Conservation (phyloP, 2,797 vertebrate genomes). For the Hoplostethus atlanticus region DNA sequence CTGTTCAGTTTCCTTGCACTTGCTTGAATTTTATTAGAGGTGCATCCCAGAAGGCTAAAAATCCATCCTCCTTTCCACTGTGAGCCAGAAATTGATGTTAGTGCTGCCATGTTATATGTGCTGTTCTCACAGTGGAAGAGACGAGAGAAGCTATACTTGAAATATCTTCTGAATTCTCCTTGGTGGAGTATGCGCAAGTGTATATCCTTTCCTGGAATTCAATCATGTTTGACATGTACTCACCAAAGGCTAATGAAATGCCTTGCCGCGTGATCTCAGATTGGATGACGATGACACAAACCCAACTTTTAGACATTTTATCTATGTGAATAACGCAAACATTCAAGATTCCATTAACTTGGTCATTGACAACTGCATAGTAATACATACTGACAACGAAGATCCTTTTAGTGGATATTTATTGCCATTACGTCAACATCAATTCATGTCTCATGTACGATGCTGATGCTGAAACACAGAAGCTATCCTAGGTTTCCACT, state of each 20-base stretch:
- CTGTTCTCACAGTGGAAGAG: slow-evolving; percentile 65
- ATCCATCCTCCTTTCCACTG: slow-evolving; percentile 71
- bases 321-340: neutral
- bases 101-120: slow-evolving; percentile 70
- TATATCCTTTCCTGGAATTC: slow-evolving; percentile 60
- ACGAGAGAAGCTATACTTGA: slow-evolving; percentile 65
- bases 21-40: slow-evolving; percentile 67
- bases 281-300: slow-evolving; percentile 16
- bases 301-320: slow-evolving; percentile 13
- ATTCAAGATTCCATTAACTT: neutral
- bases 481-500: neutral
- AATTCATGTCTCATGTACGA: neutral
- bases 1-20: slow-evolving; percentile 57
- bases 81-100: slow-evolving; percentile 79
- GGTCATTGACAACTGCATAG: neutral
- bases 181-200: slow-evolving; percentile 51
- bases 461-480: neutral
- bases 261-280: slow-evolving; percentile 25
- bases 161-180: slow-evolving; percentile 70
- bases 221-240: slow-evolving; percentile 62
- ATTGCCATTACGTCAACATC: neutral
- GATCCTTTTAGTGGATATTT: slow-evolving; percentile 3
- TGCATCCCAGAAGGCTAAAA: slow-evolving; percentile 71
- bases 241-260: slow-evolving; percentile 53
- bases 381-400: neutral